A percentile compares a stretch with the other conserved stretches of the same genome.
Conservation (phyloP, 2,797 vertebrate species). For the Orientallactaga sibirica region DNA sequence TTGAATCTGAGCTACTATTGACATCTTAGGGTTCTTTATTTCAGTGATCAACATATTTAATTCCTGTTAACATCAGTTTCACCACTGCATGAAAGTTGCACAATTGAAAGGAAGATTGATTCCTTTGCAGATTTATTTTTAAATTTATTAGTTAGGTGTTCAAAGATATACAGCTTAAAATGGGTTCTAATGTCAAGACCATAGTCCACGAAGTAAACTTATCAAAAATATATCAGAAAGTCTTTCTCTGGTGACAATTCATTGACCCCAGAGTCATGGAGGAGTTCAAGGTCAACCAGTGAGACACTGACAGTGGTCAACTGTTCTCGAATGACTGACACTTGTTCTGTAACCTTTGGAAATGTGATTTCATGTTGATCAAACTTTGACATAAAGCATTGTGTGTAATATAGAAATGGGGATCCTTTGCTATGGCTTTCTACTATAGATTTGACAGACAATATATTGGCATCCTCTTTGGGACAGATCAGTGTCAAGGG, state of each 20-base stretch:
- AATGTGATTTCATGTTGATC: slow-evolving; percentile 85
- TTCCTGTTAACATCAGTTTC: slow-evolving; percentile 46
- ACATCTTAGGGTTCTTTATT: slow-evolving; percentile 71
- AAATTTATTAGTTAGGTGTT: slow-evolving; percentile 31
- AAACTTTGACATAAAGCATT: slow-evolving; percentile 82
- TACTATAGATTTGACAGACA: slow-evolving; percentile 78
- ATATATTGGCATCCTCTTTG: slow-evolving; percentile 73
- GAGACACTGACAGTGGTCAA: slow-evolving; percentile 77
- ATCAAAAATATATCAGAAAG: slow-evolving; percentile 58
- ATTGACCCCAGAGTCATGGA: slow-evolving; percentile 74
- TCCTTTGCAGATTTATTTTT: slow-evolving; percentile 49
- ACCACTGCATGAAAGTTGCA: slow-evolving; percentile 55
- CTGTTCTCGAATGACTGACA: slow-evolving; percentile 82
- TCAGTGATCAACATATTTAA: slow-evolving; percentile 55
- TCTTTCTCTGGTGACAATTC: slow-evolving; percentile 67
- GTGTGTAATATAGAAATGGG: slow-evolving; percentile 75
- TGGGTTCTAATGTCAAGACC: slow-evolving; percentile 53
- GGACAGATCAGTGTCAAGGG: slow-evolving; percentile 74
- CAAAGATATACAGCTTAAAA: slow-evolving; percentile 60
- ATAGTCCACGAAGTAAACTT: slow-evolving; percentile 65
- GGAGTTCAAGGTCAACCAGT: slow-evolving; percentile 80
- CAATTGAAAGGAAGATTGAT: slow-evolving; percentile 51
- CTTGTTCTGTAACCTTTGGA: slow-evolving; percentile 81
- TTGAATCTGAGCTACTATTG: slow-evolving; percentile 42
- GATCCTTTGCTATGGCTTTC: slow-evolving; percentile 70